Evolutionary conservation across 2,888 invertebrate genomes (phyloP).

Genomic region (Norana najaformis): DNA sequence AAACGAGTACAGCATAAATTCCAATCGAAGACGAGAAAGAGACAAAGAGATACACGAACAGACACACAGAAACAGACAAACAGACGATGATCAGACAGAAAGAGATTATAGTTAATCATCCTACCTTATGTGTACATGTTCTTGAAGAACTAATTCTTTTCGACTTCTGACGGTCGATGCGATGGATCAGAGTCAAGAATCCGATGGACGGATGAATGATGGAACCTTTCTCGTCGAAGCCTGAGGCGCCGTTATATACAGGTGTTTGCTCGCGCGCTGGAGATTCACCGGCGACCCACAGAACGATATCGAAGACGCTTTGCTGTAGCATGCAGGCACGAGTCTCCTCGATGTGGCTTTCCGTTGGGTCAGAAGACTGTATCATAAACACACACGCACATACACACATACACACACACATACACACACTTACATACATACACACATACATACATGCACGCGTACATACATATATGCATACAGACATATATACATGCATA

Average conservation of each 20-base stretch:
- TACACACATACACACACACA: neutral
- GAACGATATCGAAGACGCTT: too few relatives aligned
- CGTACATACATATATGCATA: too few relatives aligned
- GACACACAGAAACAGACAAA: neutral
- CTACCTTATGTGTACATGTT: neutral
- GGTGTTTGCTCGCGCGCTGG: neutral
- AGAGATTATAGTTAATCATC: neutral
- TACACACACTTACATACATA: neutral
- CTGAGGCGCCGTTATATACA: too few relatives aligned
- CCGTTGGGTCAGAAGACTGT: neutral
- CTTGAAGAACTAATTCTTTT: neutral
- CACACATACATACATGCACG: neutral
- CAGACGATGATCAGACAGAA: neutral
- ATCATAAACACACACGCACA: too few relatives aligned
- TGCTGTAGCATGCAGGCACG: too few relatives aligned
- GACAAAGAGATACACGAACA: neutral
- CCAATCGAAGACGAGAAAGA: neutral
- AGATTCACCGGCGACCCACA: neutral
- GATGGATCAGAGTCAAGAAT: neutral
- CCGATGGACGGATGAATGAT: neutral
- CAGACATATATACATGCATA: too few relatives aligned
- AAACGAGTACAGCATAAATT: neutral
- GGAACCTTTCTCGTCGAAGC: too few relatives aligned
- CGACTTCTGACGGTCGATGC: neutral
- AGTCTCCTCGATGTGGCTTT: neutral